A percentile compares a stretch with the other conserved stretches of the same genome.
These are phyloP conservation scores for Staurois parvus DNA, from an alignment of 2,797 vertebrate species.

Conservation along the genomic window DNA sequence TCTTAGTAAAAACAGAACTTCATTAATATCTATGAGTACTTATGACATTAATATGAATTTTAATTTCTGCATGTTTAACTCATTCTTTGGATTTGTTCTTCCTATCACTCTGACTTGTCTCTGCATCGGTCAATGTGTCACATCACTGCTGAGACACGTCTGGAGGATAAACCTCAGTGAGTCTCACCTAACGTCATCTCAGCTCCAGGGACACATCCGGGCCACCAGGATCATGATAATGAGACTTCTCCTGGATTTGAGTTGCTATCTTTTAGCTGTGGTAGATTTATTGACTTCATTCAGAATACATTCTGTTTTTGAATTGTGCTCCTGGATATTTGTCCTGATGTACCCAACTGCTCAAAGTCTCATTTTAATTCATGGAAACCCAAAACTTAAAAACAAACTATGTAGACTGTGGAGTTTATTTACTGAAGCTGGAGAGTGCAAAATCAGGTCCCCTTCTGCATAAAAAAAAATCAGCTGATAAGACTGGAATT, in stretches of 20 bases:
- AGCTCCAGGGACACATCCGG: too few relatives aligned
- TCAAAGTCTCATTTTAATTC: not conserved
- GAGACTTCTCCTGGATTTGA: not conserved
- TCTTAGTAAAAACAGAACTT: not conserved
- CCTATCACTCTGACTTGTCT: too few relatives aligned
- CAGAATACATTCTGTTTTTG: rapidly evolving
- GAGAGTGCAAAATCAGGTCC: too few relatives aligned
- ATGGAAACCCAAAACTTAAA: not conserved
- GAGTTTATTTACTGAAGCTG: too few relatives aligned
- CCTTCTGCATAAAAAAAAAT: too few relatives aligned
- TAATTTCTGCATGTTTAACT: not conserved
- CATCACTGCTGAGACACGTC: too few relatives aligned
- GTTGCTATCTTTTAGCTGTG: rapidly evolving
- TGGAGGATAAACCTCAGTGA: too few relatives aligned
- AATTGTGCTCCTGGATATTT: not conserved
- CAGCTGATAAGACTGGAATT: too few relatives aligned
- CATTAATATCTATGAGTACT: too few relatives aligned
- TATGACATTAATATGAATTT: too few relatives aligned
- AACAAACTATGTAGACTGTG: not conserved
- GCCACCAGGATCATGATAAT: not conserved
- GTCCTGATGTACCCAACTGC: not conserved
- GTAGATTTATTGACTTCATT: not conserved
- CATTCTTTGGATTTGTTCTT: not conserved
- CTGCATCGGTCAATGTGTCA: too few relatives aligned
- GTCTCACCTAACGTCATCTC: too few relatives aligned